phyloP scores from a whole-genome alignment of 2,113 vertebrate genomes.

The Prietella phreatophila region DNA sequence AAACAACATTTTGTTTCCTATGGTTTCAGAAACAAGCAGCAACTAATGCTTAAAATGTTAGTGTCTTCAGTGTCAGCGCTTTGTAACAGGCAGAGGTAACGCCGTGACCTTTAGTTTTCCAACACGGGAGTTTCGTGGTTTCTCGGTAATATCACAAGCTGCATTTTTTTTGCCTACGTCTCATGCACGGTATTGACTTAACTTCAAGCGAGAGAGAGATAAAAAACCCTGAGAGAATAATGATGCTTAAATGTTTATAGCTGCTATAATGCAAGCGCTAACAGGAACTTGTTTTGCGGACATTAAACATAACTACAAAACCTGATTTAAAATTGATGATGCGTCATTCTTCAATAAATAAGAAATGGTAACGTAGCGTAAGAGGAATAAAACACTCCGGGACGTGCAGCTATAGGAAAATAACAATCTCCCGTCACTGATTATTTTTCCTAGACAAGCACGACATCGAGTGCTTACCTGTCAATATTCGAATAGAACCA shows the following conservation, averaged over 20 bases:
- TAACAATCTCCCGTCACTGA: neutral
- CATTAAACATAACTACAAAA: too few relatives aligned
- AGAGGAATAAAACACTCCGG: neutral
- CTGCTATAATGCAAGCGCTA: neutral
- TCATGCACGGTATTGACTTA: too few relatives aligned
- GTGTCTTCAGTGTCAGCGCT: neutral
- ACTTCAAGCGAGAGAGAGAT: too few relatives aligned
- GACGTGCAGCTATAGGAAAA: neutral
- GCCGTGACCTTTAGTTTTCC: neutral
- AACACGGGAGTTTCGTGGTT: too few relatives aligned
- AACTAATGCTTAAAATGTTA: too few relatives aligned
- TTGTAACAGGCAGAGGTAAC: too few relatives aligned
- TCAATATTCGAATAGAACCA: slow-evolving; percentile 99
- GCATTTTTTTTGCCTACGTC: too few relatives aligned
- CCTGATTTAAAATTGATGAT: too few relatives aligned
- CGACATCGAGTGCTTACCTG: slow-evolving; percentile 74
- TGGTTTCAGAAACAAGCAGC: slow-evolving; percentile 22
- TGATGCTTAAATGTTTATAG: neutral
- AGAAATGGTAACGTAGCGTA: neutral
- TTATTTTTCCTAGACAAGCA: neutral
- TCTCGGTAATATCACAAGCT: too few relatives aligned
- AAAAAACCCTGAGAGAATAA: neutral
- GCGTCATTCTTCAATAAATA: too few relatives aligned
- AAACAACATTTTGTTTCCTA: slow-evolving; percentile 15
- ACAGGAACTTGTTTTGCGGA: neutral